Evolutionary conservation across 2,888 invertebrate species (phyloP), one percentile per base, ranked within the genome.

Genomic region (Amitus sp.): DNA sequence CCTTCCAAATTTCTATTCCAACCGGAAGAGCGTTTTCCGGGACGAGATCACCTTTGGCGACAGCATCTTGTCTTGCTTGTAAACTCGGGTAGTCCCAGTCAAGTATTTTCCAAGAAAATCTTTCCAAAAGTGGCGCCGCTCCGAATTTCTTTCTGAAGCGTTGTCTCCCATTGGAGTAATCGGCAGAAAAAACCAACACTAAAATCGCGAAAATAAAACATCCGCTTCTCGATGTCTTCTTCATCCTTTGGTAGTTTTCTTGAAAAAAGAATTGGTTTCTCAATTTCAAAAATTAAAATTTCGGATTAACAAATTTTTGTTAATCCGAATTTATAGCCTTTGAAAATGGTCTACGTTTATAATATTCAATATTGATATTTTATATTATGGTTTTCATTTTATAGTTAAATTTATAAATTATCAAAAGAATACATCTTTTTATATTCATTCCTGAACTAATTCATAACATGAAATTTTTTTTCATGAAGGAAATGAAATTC

Each of bases 21-120:
- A 93, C 92, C 0, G 94, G 93, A 1, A 93, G 83, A 48, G 88
- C 91, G 76, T 94, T 94, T 75, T 91, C 90, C 0, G 91, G 92
- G 7, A 90, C 86, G 67, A 88, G 89, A 43, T 87, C 87, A 3
- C 89, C 89, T 0, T 85, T 86, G 33, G 85, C 78, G 6, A 92
- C 80, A 0, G 91, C 92, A 62, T 87, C 85, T 66, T 87, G 85
- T 72, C 88, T 87, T 6, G 86, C 83, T 47, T 83, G 82, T 15
- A 86, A 83, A 65, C 87, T 87, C 1, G 91, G 90, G 79, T 88
- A 94, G 33, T 88, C 89, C 82, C 89, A 94, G 80, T 94, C 93
- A 75, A 94, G 70, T 30, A 86, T 84, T 47, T 87, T 89, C 94
- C 94, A 94, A 48, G 88, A 87, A 75, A 88, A 93, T 60, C 89